These are phyloP conservation scores for Benitochromis conjunctus DNA, from an alignment of 2,113 vertebrate species.

Conservation along the genomic window DNA sequence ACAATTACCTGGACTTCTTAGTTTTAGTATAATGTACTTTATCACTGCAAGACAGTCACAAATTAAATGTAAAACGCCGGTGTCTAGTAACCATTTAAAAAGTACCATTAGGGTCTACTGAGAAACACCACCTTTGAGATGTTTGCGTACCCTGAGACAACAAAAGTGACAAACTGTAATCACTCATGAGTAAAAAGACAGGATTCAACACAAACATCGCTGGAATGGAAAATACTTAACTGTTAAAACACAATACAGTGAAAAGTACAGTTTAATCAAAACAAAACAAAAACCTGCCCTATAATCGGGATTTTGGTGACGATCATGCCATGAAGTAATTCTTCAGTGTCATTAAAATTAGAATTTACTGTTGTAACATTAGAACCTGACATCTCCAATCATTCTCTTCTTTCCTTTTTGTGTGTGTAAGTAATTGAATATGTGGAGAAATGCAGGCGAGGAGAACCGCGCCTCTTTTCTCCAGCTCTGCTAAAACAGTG, in stretches of 20 bases:
- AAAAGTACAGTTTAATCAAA: neutral
- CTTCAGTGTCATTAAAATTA: neutral
- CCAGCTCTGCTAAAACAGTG: neutral
- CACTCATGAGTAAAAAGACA: neutral
- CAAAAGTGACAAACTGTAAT: slow-evolving; percentile 15
- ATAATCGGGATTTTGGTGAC: neutral
- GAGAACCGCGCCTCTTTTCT: neutral
- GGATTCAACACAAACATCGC: neutral
- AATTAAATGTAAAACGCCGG: slow-evolving; percentile 11
- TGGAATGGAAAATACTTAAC: slow-evolving; percentile 6
- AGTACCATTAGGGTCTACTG: slow-evolving; percentile 2
- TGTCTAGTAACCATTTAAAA: neutral
- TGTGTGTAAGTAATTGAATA: neutral
- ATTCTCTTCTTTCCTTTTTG: neutral
- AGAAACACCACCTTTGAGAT: neutral
- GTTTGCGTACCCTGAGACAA: slow-evolving; percentile 53
- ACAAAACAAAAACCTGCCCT: neutral
- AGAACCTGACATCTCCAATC: neutral
- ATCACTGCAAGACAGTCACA: neutral
- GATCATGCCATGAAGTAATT: neutral
- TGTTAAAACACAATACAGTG: neutral
- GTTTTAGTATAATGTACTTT: neutral
- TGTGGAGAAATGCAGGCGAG: slow-evolving; percentile 22
- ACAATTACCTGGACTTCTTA: neutral
- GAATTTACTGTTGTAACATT: neutral